A percentile compares a stretch with the other conserved stretches of the same genome.
These are phyloP conservation scores for Sinosuthora webbiana DNA, from an alignment of 2,113 vertebrate species.

Conservation along the genomic window DNA sequence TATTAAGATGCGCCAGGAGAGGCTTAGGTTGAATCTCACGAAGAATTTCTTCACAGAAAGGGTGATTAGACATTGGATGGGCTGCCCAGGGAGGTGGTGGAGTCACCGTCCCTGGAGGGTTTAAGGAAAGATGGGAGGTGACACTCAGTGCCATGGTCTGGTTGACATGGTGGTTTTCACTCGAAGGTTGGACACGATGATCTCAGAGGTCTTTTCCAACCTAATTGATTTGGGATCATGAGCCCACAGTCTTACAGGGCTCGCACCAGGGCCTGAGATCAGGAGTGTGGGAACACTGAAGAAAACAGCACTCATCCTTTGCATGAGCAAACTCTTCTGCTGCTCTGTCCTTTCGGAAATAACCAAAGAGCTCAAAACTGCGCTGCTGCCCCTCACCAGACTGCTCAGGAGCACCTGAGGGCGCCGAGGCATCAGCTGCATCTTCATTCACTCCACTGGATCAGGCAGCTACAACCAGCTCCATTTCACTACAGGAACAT, in stretches of 20 bases:
- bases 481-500: rapidly evolving
- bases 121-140: neutral
- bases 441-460: neutral
- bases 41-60: neutral
- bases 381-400: rapidly evolving
- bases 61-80: neutral
- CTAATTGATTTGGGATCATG: neutral
- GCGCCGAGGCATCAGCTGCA: rapidly evolving
- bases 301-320: rapidly evolving
- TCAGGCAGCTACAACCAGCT: too few species aligned
- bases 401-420: neutral
- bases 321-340: rapidly evolving
- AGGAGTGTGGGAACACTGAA: neutral
- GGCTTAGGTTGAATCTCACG: neutral
- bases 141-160: neutral
- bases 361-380: neutral
- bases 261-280: rapidly evolving
- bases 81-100: neutral
- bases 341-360: neutral
- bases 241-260: neutral
- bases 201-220: neutral
- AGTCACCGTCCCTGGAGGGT: neutral
- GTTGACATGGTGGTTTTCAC: neutral
- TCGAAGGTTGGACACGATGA: neutral
- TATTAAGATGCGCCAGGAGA: neutral